Evolutionary conservation across 2,888 invertebrate genomes (phyloP).

Genomic region (Muschampia plurimacula): DNA sequence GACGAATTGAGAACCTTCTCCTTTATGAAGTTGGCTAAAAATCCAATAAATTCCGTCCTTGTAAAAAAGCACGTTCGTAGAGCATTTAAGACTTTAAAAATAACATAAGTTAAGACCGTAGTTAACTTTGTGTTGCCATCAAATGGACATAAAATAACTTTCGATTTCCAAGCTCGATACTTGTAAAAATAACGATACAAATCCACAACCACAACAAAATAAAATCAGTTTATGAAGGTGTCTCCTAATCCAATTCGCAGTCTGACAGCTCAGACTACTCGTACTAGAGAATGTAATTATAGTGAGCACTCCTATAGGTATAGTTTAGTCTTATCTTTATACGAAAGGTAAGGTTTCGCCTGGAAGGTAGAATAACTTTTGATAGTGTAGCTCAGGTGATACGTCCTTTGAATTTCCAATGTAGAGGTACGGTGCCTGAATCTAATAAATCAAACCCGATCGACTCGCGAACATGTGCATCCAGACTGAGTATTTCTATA

Average conservation of each 20-base stretch:
- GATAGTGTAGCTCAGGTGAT: conserved; percentile 57
- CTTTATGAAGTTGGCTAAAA: too few relatives aligned
- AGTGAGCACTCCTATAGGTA: not conserved
- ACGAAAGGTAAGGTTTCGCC: not conserved
- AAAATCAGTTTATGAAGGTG: not conserved
- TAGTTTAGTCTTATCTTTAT: not conserved
- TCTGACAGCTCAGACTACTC: conserved; percentile 2
- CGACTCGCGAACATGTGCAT: conserved; percentile 53
- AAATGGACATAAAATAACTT: not conserved
- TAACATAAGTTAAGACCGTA: too few relatives aligned
- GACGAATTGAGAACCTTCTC: too few relatives aligned
- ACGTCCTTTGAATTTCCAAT: conserved; percentile 58
- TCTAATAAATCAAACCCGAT: conserved; percentile 67
- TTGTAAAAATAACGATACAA: not conserved
- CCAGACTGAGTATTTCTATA: conserved; percentile 19
- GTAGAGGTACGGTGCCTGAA: conserved; percentile 39
- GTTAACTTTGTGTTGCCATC: not conserved
- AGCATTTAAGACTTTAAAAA: too few relatives aligned
- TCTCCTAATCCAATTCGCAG: conserved; percentile 1
- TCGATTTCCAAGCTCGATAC: not conserved
- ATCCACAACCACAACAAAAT: not conserved
- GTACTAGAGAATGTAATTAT: not conserved
- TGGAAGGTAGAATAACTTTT: conserved; percentile 55
- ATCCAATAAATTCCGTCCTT: too few relatives aligned
- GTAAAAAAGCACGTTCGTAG: too few relatives aligned